Base-by-base conservation (phyloP, 2,797 vertebrate genomes). In the Serranus cabrilla region DNA sequence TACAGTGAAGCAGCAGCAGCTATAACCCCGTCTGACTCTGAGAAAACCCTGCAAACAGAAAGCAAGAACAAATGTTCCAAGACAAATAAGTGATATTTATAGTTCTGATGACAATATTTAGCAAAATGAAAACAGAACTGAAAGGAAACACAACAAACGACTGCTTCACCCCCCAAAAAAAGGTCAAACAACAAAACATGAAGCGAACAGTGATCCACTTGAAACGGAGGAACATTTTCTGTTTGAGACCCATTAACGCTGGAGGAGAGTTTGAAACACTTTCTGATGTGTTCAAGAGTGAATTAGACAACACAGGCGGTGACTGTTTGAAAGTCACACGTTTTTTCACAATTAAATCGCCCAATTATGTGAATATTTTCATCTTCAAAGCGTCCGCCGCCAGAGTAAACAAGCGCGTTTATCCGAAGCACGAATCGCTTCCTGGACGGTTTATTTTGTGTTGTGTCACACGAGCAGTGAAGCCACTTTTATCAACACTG, bases 381-480 rank as follows among this genome's bases (percentile, higher is more conserved):
- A 51, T 71, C 52, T 58, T 87, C 63, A 70, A 74, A 74, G 37
- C 21, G 5, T n/a, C 61, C 8, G 13, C 23, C 17, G 64, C 61
- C 34, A 45, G 69, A 18, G 3, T 57, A 71, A 83, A 85, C 78
- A 58, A 72, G 58, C 80, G 64, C 74, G 71, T 80, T 86, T 61
- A 54, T 56, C 31, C 45, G 50, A 60, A 67, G 55, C 27, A 13
- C 8, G 65, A 59, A 5, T 0, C 10, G 25, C 0, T 54, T 60
- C 46, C 45, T 51, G 23, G 55, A 76, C 34, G 16, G n/a, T 45
- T 18, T 39, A 49, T 50, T 73, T 58, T 18, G 34, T 52, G 52
- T 58, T 51, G 40, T 50, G 47, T 74, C 71, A 70, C 73, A 60
- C 43, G 51, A 71, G 34, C 49, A 16, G 50, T 10, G 27, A 56